These are phyloP conservation scores for Climacteris rufus DNA, from an alignment of 2,113 vertebrate species.

Conservation along the genomic window DNA sequence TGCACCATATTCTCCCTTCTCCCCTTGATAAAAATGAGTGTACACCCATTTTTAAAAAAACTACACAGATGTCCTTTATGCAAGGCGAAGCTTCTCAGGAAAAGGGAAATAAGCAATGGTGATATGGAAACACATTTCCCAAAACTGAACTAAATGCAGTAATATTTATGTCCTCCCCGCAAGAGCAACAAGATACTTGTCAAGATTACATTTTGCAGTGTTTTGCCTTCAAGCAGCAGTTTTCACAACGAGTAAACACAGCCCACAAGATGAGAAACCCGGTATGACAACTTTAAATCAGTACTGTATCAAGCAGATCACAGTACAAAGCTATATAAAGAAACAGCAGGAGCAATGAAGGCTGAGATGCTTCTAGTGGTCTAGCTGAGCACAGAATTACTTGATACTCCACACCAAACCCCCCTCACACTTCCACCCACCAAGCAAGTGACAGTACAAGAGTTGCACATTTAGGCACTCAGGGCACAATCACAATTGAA, in stretches of 20 bases:
- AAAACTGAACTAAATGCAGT: conserved; percentile 33
- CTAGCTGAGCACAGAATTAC: conserved; percentile 14
- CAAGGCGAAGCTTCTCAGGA: conserved; percentile 1
- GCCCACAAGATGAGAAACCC: conserved; percentile 25
- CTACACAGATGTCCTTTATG: neutral
- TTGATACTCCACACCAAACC: neutral
- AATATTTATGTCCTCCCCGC: conserved; percentile 46
- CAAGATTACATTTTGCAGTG: conserved; percentile 55
- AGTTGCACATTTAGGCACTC: neutral
- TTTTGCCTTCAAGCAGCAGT: conserved; percentile 64
- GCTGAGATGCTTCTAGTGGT: neutral
- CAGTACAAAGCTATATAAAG: conserved; percentile 39
- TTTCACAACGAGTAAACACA: conserved; percentile 61
- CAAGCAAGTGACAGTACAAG: neutral
- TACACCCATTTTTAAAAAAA: neutral
- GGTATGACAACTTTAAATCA: conserved; percentile 58
- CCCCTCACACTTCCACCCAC: neutral
- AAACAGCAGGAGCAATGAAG: conserved; percentile 11
- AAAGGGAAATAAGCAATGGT: conserved; percentile 1
- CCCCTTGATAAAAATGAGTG: neutral
- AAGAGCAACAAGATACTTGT: conserved; percentile 56
- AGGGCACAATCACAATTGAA: neutral
- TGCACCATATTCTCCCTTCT: neutral
- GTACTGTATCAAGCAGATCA: conserved; percentile 28
- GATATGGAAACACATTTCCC: neutral